Base-by-base conservation (phyloP, 92 coral and sea anemone genomes). In the Palythoa caribaeorum region DNA sequence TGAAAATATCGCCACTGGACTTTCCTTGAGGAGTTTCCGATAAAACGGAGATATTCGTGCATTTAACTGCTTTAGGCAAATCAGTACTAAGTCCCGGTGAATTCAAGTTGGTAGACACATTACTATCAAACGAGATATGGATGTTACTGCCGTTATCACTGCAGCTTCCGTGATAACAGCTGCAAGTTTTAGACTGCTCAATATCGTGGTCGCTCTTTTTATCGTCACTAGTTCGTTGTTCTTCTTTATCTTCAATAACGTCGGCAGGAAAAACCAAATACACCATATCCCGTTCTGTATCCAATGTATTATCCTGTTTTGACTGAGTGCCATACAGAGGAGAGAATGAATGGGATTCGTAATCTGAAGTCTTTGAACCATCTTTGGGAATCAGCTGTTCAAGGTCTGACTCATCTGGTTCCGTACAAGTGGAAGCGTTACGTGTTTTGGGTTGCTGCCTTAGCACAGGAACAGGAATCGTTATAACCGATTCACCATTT, bases 401-500 rank as follows among this genome's bases (percentile, higher is more conserved):
- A 39, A 63, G 73, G 39, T 81, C 86, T 5, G 44, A 2, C 15
- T 66, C 86, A 35, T 81, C 86, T 13, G 86, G 86, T 57, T 81
- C 57, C 12, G 76, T 81, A 6, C 74, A 63, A 17, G 86, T 81
- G 1, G 86, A 81, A 15, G 86, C 57, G 60, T 21, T 81, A 65
- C 76, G 60, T 36, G 38, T 66, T 6, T 75, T 75, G 28, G 28
- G 28, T 28, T 28, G 28, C 55, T 81, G 86, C 16, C 62, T 76
- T 44, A 81, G 86, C 3, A 81, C 86, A 13, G 86, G 86, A 48
- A 81, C 86, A 0, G 86, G 86, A 63, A 81, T 81, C 13, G 76
- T 81, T 17, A 81, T 81, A 11, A 63, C 85, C 16, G 86, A 81
- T 20, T 66, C 86, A 9, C 55, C 21, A 60, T 47, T 79, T 12